phyloP scores from a whole-genome alignment of 2,888 invertebrate genomes.

The Ophion ellenae region DNA sequence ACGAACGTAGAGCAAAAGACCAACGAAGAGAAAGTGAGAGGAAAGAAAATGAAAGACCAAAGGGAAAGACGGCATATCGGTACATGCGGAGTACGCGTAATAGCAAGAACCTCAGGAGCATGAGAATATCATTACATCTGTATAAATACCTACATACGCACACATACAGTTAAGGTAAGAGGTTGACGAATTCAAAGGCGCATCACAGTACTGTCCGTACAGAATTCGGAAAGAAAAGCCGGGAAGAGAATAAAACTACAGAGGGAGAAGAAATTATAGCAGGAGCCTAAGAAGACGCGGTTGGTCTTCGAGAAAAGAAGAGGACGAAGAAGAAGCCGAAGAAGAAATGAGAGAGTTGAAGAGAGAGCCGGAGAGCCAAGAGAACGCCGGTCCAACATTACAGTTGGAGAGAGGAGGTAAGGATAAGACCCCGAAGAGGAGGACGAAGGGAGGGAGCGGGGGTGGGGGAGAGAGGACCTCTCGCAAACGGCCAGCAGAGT shows the following conservation, averaged over 20 bases:
- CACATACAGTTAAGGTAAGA: constrained; percentile 25
- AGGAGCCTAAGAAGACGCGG: constrained; percentile 49
- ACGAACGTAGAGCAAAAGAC: background rate
- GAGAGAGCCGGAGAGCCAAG: constrained; percentile 54
- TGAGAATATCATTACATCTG: constrained; percentile 49
- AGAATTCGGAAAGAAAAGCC: constrained; percentile 38
- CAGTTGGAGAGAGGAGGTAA: constrained; percentile 63
- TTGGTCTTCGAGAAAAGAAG: constrained; percentile 57
- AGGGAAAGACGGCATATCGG: constrained; percentile 32
- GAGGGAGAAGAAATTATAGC: constrained; percentile 66
- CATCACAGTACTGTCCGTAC: constrained; percentile 32
- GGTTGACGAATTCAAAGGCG: constrained; percentile 62
- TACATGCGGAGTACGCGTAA: constrained; percentile 52
- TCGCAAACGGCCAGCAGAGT: constrained; percentile 75
- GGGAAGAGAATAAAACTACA: constrained; percentile 65
- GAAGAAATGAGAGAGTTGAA: constrained; percentile 59
- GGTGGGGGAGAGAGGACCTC: constrained; percentile 76
- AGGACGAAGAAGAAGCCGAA: constrained; percentile 36
- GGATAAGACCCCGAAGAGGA: constrained; percentile 60
- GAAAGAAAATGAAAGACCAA: background rate
- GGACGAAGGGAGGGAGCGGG: constrained; percentile 69
- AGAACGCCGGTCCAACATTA: constrained; percentile 58
- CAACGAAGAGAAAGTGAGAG: background rate
- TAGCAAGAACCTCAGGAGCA: constrained; percentile 50
- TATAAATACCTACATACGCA: constrained; percentile 45